phyloP scores from a whole-genome alignment of 2,797 vertebrate genomes.

The Sternotherus odoratus region DNA sequence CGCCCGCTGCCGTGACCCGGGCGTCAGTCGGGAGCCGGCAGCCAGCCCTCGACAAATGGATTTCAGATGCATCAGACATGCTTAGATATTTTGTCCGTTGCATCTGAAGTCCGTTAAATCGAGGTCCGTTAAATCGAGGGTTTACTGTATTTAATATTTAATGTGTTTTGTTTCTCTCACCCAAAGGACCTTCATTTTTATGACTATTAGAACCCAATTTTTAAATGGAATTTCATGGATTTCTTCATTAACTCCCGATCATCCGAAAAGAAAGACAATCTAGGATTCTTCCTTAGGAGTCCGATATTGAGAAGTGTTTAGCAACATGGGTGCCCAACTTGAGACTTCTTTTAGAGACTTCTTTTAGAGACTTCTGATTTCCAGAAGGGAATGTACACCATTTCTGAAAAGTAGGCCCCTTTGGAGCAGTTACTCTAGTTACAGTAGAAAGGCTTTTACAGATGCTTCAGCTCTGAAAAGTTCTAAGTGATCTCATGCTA shows the following conservation, averaged over 20 bases:
- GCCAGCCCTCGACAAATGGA: too few species aligned
- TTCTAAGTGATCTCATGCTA: background rate
- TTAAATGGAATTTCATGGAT: constrained; percentile 63
- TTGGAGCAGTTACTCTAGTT: background rate
- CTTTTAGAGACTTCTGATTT: background rate
- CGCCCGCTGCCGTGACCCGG: too few species aligned
- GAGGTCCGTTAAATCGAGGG: too few species aligned
- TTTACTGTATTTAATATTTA: constrained; percentile 43
- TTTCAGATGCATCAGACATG: too few species aligned
- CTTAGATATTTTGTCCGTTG: too few species aligned
- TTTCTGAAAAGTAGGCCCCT: background rate
- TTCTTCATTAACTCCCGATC: constrained; percentile 5
- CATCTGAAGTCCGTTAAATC: too few species aligned
- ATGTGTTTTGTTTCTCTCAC: background rate
- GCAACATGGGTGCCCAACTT: background rate
- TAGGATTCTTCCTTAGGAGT: background rate
- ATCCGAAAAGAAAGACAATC: background rate
- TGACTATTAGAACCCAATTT: constrained; percentile 53
- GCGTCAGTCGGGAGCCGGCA: too few species aligned
- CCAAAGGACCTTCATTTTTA: constrained; percentile 26
- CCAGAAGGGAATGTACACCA: background rate
- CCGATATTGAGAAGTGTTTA: background rate
- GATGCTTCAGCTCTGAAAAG: background rate
- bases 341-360: background rate
- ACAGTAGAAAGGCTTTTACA: background rate